Conservation (phyloP, 2,113 vertebrate genomes). For the Psittacara wagleri region DNA sequence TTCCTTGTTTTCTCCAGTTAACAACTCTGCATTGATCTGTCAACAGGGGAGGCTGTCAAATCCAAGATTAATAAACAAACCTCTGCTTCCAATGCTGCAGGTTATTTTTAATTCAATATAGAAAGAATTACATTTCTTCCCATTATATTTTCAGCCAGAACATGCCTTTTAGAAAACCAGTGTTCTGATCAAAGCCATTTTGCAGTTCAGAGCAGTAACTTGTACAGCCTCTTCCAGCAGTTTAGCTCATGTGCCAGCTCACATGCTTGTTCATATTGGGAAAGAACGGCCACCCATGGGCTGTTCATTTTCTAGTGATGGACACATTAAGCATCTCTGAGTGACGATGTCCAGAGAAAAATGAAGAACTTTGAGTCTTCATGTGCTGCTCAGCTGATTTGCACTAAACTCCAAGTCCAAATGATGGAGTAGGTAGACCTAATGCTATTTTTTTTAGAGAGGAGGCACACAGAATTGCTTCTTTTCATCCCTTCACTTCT, state of each 20-base stretch:
- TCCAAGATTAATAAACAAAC: not conserved
- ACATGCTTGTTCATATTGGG: not conserved
- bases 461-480: not conserved
- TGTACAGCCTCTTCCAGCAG: not conserved
- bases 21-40: not conserved
- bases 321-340: not conserved
- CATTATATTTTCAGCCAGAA: not conserved
- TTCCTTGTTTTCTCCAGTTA: not conserved
- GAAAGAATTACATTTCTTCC: not conserved
- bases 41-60: not conserved
- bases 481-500: not conserved
- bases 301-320: not conserved
- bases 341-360: not conserved
- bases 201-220: not conserved
- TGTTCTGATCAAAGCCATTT: not conserved
- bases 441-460: not conserved
- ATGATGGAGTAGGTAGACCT: not conserved
- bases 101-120: not conserved
- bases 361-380: not conserved
- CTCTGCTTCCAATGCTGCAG: not conserved
- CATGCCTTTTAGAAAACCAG: not conserved
- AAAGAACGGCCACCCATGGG: not conserved
- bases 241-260: rapidly evolving
- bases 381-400: not conserved
- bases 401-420: not conserved